Percentiles rank a stretch among this genome's conserved stretches.
These are phyloP conservation scores for Spodoptera frugiperda DNA, from an alignment of 1,140 invertebrate genomes.

Conservation along the genomic window DNA sequence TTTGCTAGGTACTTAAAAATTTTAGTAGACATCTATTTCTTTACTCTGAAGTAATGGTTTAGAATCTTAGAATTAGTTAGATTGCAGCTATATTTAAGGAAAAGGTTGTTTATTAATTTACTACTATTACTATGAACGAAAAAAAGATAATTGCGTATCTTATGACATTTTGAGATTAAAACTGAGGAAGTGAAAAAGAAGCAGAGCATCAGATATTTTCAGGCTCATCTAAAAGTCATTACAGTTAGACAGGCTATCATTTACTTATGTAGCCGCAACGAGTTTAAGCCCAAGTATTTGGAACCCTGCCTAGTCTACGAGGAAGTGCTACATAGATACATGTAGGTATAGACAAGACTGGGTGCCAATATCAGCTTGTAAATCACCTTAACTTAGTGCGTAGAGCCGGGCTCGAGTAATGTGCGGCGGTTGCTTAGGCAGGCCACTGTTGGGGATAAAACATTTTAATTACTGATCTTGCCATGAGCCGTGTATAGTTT, in stretches of 20 bases:
- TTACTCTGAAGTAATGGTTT: no score
- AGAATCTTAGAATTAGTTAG: no score
- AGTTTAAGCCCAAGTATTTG: slow-evolving; percentile 23
- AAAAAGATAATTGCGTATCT: no score
- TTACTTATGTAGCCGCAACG: neutral
- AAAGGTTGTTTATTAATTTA: no score
- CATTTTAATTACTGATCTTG: slow-evolving; percentile 27
- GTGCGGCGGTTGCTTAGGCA: slow-evolving; percentile 3
- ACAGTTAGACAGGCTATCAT: slow-evolving; percentile 29
- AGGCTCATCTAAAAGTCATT: slow-evolving; percentile 33
- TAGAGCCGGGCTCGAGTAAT: slow-evolving; percentile 25
- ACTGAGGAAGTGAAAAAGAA: neutral
- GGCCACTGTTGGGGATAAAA: slow-evolving; percentile 20
- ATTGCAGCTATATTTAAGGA: no score
- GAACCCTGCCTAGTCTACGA: slow-evolving; percentile 17
- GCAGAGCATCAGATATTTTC: neutral
- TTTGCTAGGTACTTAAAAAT: no score
- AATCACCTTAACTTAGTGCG: slow-evolving; percentile 44
- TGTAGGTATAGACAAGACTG: neutral
- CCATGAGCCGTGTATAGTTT: neutral
- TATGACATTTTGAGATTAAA: no score
- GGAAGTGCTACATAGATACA: slow-evolving; percentile 6
- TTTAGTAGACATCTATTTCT: no score
- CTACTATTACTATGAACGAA: no score
- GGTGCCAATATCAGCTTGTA: slow-evolving; percentile 38